Percentiles rank a stretch among this genome's conserved stretches.
These are phyloP conservation scores for Deilephila porcellus DNA, from an alignment of 2,888 invertebrate genomes.

Conservation along the genomic window DNA sequence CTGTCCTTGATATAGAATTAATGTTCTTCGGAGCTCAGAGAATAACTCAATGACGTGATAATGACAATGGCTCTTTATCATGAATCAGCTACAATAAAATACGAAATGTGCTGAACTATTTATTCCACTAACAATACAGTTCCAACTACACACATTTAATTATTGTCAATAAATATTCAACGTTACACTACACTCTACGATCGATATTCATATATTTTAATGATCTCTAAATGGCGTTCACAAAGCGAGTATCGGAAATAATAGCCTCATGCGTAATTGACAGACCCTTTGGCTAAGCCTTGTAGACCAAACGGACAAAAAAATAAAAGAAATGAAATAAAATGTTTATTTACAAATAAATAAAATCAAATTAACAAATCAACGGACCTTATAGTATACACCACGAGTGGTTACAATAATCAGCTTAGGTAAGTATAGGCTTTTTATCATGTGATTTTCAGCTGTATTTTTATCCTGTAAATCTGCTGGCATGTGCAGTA, in stretches of 20 bases:
- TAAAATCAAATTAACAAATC: conserved; percentile 50
- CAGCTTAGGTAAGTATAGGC: not conserved
- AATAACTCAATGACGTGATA: no score
- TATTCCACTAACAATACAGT: conserved; percentile 68
- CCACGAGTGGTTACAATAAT: not conserved
- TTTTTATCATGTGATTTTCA: not conserved
- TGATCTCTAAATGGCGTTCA: not conserved
- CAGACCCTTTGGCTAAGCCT: not conserved
- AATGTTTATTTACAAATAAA: conserved; percentile 47
- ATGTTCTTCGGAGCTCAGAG: no score
- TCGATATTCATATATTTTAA: not conserved
- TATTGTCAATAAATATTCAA: conserved; percentile 73
- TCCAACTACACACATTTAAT: conserved; percentile 70
- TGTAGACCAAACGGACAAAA: conserved; percentile 33
- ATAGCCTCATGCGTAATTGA: conserved; percentile 32
- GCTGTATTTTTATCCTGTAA: no score
- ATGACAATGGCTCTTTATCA: no score
- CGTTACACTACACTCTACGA: conserved; percentile 38
- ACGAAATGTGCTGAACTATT: conserved; percentile 63
- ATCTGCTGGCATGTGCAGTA: not conserved
- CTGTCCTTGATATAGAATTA: no score
- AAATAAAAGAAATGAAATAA: conserved; percentile 40
- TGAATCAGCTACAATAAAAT: conserved; percentile 36
- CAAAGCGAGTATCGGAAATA: conserved; percentile 16
- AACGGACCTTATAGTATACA: conserved; percentile 42